phyloP scores from a whole-genome alignment of 2,113 vertebrate species.

The Campylorhamphus procurvoides region DNA sequence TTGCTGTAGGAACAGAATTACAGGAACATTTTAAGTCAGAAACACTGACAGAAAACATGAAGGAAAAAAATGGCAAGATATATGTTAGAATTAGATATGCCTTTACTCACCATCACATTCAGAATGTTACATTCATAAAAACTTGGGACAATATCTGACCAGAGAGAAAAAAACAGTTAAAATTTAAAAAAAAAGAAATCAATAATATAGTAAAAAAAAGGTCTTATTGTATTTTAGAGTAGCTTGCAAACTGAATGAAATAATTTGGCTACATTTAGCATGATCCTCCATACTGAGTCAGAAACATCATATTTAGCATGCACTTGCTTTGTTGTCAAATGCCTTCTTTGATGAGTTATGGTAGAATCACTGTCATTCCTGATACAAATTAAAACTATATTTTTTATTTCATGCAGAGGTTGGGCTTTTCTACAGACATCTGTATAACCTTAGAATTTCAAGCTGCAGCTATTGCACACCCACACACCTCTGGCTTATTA shows the following conservation, averaged over 20 bases:
- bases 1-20: not conserved
- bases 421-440: not conserved
- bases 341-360: not conserved
- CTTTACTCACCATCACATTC: not conserved
- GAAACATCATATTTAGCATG: not conserved
- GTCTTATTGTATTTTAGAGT: not conserved
- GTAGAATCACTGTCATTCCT: not conserved
- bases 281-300: not conserved
- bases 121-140: not conserved
- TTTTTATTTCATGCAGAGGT: not conserved
- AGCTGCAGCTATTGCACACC: slow-evolving; percentile 3
- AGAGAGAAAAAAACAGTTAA: not conserved
- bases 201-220: not conserved
- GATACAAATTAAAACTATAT: not conserved
- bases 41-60: not conserved
- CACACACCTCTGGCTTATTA: not conserved
- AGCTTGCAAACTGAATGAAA: not conserved
- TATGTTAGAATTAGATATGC: not conserved
- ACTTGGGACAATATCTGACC: not conserved
- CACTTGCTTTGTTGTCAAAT: not conserved
- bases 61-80: not conserved
- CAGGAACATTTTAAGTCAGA: not conserved
- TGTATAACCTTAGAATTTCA: slow-evolving; percentile 14
- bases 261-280: not conserved
- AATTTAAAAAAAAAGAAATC: not conserved